These are phyloP conservation scores for Crossaster papposus DNA, from an alignment of 53 echinoderm and acorn worm species.

Conservation along the genomic window DNA sequence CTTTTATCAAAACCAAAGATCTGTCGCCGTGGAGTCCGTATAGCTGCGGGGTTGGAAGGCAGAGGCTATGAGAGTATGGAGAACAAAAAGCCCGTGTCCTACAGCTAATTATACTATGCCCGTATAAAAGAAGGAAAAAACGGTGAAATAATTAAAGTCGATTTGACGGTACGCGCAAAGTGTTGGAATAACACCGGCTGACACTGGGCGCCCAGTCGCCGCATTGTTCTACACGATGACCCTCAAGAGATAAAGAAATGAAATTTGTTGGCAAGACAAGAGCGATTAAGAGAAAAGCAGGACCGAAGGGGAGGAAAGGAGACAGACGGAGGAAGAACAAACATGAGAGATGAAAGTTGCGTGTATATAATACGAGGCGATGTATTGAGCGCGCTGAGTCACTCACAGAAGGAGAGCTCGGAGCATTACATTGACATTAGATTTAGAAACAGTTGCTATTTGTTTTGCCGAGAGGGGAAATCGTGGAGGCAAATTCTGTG, in stretches of 20 bases:
- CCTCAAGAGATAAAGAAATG: slow-evolving; percentile 25
- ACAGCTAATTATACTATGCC: slow-evolving; percentile 33
- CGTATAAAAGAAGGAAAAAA: slow-evolving; percentile 14
- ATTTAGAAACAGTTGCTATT: slow-evolving; percentile 59
- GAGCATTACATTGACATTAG: slow-evolving; percentile 43
- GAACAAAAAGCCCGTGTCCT: slow-evolving; percentile 26
- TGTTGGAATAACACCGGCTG: slow-evolving; percentile 59
- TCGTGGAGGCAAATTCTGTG: neutral
- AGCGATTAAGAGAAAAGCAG: neutral
- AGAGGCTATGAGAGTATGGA: neutral
- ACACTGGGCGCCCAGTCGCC: slow-evolving; percentile 2
- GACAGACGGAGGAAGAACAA: slow-evolving; percentile 22
- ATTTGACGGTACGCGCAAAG: slow-evolving; percentile 48
- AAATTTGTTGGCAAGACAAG: slow-evolving; percentile 39
- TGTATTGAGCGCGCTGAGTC: slow-evolving; percentile 57
- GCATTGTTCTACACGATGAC: slow-evolving; percentile 50
- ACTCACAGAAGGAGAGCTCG: slow-evolving; percentile 13
- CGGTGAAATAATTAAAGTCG: slow-evolving; percentile 56
- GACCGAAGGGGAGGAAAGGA: slow-evolving; percentile 4
- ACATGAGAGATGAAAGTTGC: neutral
- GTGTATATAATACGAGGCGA: slow-evolving; percentile 20
- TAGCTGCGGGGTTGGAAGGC: slow-evolving; percentile 24
- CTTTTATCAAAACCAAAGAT: slow-evolving; percentile 51
- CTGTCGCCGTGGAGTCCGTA: slow-evolving; percentile 41
- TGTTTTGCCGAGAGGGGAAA: slow-evolving; percentile 29